Evolutionary conservation across 2,113 vertebrate species (phyloP).

Genomic region (Tautogolabrus adspersus): DNA sequence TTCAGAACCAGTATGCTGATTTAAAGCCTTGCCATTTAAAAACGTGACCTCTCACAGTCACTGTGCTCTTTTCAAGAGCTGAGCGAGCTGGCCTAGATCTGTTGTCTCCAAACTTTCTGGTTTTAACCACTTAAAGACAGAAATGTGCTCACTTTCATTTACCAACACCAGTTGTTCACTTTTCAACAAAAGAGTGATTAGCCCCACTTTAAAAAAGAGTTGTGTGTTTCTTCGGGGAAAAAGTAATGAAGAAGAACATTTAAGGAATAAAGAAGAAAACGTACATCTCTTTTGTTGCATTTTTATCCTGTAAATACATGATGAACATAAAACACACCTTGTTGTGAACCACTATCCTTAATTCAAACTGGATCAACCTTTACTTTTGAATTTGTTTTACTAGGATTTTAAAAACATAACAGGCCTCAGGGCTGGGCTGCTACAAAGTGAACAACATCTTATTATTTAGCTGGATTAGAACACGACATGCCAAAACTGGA

Average conservation of each 20-base stretch:
- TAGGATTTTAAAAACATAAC: background rate
- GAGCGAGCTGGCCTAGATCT: conserved; percentile 7
- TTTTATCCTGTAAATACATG: background rate
- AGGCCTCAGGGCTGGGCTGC: background rate
- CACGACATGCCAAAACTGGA: background rate
- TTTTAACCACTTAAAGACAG: background rate
- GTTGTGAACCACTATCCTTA: no score
- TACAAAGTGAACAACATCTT: background rate
- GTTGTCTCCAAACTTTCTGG: background rate
- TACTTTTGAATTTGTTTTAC: background rate
- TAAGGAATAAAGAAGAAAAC: background rate
- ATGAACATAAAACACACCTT: background rate
- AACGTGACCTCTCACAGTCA: background rate
- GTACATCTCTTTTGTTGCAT: no score
- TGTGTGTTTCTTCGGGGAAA: no score
- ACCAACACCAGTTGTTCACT: background rate
- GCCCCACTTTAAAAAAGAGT: background rate
- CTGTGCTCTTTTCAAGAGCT: background rate
- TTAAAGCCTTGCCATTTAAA: conserved; percentile 10
- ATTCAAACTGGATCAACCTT: background rate
- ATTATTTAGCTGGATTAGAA: conserved; percentile 3
- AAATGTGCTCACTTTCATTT: background rate
- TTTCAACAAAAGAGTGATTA: background rate
- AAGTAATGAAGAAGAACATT: no score
- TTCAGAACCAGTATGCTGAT: conserved; percentile 18